A percentile compares a stretch with the other conserved stretches of the same genome.
Evolutionary conservation across 1,140 invertebrate genomes (phyloP).

Genomic region (Cepaea nemoralis): DNA sequence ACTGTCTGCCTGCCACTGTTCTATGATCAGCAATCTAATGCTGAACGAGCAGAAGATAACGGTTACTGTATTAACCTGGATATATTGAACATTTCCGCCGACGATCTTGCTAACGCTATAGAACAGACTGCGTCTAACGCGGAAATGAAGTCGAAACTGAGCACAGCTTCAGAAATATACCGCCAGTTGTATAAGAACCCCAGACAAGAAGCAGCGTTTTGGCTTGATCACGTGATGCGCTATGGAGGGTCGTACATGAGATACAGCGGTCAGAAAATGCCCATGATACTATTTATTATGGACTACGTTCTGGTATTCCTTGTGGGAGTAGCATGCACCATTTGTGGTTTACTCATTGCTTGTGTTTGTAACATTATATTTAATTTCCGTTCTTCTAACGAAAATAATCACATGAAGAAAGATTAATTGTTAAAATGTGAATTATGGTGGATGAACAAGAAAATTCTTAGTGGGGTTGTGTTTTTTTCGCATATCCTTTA

Average conservation of each 20-base stretch:
- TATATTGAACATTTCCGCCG: neutral
- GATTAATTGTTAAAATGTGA: too few species aligned
- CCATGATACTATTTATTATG: constrained; percentile 7
- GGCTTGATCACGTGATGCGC: constrained; percentile 51
- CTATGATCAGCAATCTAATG: constrained; percentile 46
- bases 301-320: neutral
- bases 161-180: constrained; percentile 3
- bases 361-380: too few species aligned
- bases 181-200: constrained; percentile 13
- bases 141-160: neutral
- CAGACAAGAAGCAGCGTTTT: neutral
- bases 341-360: too few species aligned
- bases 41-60: constrained; percentile 33
- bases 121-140: neutral
- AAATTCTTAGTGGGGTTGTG: too few species aligned
- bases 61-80: constrained; percentile 34
- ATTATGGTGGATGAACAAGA: too few species aligned
- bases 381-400: too few species aligned
- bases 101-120: neutral
- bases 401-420: too few species aligned
- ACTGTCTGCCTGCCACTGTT: too few species aligned
- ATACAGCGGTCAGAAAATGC: constrained; percentile 47
- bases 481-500: too few species aligned
- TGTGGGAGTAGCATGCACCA: too few species aligned
- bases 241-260: constrained; percentile 59